A percentile compares a stretch with the other conserved stretches of the same genome.
phyloP scores from a whole-genome alignment of 2,113 vertebrate genomes.

The Zapus hudsonius region DNA sequence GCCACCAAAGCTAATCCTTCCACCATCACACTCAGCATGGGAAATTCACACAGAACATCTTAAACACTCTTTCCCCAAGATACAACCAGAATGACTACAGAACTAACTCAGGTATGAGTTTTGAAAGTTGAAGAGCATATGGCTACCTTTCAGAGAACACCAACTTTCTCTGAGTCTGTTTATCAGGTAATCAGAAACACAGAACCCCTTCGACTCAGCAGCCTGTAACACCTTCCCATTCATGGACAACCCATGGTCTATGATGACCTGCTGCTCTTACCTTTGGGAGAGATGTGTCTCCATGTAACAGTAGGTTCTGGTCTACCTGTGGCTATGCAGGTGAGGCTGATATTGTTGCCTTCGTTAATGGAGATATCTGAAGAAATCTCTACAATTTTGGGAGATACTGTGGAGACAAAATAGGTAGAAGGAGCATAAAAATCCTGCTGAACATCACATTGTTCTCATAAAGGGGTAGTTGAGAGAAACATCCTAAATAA shows the following conservation, averaged over 20 bases:
- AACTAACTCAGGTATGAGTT: background rate
- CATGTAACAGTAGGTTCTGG: constrained; percentile 96
- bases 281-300: constrained; percentile 95
- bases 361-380: constrained; percentile 96
- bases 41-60: background rate
- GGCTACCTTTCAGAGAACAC: background rate
- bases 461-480: background rate
- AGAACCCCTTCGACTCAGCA: background rate
- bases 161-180: background rate
- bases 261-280: constrained; percentile 82
- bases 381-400: constrained; percentile 96
- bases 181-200: background rate
- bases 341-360: constrained; percentile 95
- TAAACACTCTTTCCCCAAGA: background rate
- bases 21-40: background rate
- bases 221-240: background rate
- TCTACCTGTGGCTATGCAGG: constrained; percentile 95
- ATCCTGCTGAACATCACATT: background rate
- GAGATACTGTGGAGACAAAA: constrained; percentile 91
- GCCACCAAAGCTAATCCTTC: background rate
- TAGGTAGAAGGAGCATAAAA: constrained; percentile 53
- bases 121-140: background rate
- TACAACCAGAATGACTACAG: background rate
- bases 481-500: background rate
- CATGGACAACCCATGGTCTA: background rate